A percentile compares a stretch with the other conserved stretches of the same genome.
These are phyloP conservation scores for Meta bourneti DNA, from an alignment of 2,888 invertebrate species.

Conservation along the genomic window DNA sequence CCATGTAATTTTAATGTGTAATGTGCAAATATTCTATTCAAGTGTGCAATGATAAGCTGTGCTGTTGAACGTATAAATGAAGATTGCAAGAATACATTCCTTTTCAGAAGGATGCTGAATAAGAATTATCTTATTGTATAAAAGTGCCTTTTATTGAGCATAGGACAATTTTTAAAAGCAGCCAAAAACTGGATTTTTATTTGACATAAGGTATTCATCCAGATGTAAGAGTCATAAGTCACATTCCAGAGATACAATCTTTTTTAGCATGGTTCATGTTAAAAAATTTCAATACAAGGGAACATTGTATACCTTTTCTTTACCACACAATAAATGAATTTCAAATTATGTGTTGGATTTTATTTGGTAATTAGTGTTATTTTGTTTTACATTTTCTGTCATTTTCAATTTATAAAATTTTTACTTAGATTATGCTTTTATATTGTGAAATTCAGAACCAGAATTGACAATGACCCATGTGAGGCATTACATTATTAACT, in stretches of 20 bases:
- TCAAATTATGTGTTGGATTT: constrained; percentile 6
- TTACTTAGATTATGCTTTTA: too few species aligned
- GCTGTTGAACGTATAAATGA: constrained; percentile 42
- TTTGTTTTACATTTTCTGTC: too few species aligned
- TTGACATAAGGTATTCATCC: constrained; percentile 27
- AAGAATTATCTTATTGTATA: constrained; percentile 26
- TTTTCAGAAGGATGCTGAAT: constrained; percentile 32
- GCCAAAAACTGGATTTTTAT: constrained; percentile 23
- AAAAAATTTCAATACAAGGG: constrained; percentile 34
- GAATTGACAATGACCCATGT: too few species aligned
- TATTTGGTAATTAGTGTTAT: too few species aligned
- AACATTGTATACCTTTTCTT: constrained; percentile 43
- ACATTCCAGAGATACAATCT: constrained; percentile 43
- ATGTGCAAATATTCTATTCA: constrained; percentile 45
- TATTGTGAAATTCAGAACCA: too few species aligned
- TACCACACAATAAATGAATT: constrained; percentile 44
- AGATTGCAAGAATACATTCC: constrained; percentile 27
- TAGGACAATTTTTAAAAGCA: constrained; percentile 17
- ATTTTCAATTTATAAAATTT: too few species aligned
- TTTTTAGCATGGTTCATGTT: constrained; percentile 43
- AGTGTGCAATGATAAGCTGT: constrained; percentile 54
- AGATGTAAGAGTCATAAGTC: constrained; percentile 16
- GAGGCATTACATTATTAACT: too few species aligned
- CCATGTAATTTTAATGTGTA: constrained; percentile 35
- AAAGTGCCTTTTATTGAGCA: constrained; percentile 56